Base-by-base conservation (phyloP, 2,888 invertebrate species). In the Invenusta paracnida region DNA sequence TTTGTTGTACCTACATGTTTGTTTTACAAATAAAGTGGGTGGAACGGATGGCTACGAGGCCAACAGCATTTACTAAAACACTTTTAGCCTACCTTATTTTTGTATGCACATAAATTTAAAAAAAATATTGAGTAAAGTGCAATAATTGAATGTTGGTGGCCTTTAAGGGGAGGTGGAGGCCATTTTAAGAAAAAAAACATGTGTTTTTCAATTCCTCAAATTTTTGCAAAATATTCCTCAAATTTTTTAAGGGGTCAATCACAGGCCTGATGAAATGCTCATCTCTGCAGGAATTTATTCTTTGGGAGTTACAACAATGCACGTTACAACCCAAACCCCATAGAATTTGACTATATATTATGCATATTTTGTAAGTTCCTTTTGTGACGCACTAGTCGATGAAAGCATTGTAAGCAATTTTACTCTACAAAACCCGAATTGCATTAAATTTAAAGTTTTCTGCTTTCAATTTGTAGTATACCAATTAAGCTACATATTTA, bases 21-120 rank as follows among this genome's bases (percentile, higher is more conserved):
- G 73, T 73, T 73, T 73, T 73, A 73, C 73, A 73, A 73, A 73
- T 73, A 73, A 73, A 73, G 73, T 73, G 73, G 73, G 73, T 73
- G 73, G 73, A 73, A 73, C 73, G 73, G 73, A 73, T 73, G 73
- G 73, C 73, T 73, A 73, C 73, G 73, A 73, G 73, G 73, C 73
- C 73, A 73, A 73, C 73, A 73, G 73, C 73, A 73, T 73, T 73
- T 73, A n/a, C 73, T 73, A 73, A 73, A 73, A 23, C 73, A 73
- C 73, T 73, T 73, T n/a, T 73, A 73, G 73, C 73, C 73, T 73
- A 73, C 73, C 73, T 73, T 73, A 73, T 73, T 73, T 73, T 5
- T 73, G 73, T 73, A 73, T 73, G 73, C 73, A 73, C 73, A 73
- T 73, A 73, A 5, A 73, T 73, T 73, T 73, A n/a, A n/a, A n/a